Percentiles rank a stretch among this genome's conserved stretches.
Evolutionary conservation across 2,113 vertebrate genomes (phyloP).

Genomic region (Lophura nycthemera): DNA sequence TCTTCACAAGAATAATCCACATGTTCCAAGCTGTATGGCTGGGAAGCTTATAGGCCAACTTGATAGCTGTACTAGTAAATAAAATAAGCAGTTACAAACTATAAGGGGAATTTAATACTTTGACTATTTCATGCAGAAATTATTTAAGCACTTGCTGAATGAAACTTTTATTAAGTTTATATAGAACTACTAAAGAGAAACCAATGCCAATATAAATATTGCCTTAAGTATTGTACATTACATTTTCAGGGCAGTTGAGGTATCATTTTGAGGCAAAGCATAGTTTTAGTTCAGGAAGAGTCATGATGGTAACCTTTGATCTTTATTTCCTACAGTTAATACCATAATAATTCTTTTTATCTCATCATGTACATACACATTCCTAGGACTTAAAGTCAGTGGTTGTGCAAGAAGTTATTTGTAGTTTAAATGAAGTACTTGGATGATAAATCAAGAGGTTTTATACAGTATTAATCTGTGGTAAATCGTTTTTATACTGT

Average conservation of each 20-base stretch:
- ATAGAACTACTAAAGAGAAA: background rate
- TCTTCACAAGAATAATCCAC: background rate
- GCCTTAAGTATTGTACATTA: slow-evolving; percentile 17
- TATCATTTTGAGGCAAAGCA: slow-evolving; percentile 48
- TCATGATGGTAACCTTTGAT: slow-evolving; percentile 61
- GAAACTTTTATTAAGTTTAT: slow-evolving; percentile 18
- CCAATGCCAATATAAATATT: background rate
- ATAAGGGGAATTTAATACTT: background rate
- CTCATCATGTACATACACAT: slow-evolving; percentile 45
- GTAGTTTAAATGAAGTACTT: slow-evolving; percentile 55
- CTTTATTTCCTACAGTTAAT: slow-evolving; percentile 68
- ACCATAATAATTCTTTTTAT: slow-evolving; percentile 65
- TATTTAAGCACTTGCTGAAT: background rate
- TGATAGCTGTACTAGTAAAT: background rate
- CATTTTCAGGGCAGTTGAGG: slow-evolving; percentile 33
- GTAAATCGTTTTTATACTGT: slow-evolving; percentile 50
- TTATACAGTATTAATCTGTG: slow-evolving; percentile 33
- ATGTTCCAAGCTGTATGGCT: background rate
- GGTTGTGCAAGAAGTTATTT: slow-evolving; percentile 58
- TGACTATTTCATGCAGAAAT: background rate
- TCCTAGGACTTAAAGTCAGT: slow-evolving; percentile 35
- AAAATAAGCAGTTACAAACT: background rate
- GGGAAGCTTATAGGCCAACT: background rate
- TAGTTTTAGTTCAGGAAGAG: slow-evolving; percentile 53
- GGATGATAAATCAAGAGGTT: slow-evolving; percentile 50